Percentiles rank a stretch among this genome's conserved stretches.
Evolutionary conservation across 2,797 vertebrate genomes (phyloP).

Genomic region (Sphaeramia orbicularis): DNA sequence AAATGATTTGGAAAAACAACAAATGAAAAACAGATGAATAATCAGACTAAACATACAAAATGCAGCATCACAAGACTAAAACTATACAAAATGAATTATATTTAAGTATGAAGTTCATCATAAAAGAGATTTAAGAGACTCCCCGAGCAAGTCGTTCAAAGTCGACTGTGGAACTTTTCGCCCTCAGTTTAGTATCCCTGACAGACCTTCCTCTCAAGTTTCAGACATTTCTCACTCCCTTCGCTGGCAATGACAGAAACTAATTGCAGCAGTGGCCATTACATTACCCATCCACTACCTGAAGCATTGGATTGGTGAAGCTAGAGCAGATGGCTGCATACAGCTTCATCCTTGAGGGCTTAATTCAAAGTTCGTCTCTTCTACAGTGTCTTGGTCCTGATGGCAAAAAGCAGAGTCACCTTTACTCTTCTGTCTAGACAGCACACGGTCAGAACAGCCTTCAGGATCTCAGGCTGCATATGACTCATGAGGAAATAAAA

Average conservation of each 20-base stretch:
- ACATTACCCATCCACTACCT: conserved; percentile 37
- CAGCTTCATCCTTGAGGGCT: conserved; percentile 27
- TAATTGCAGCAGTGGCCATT: conserved; percentile 22
- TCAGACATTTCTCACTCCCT: conserved; percentile 31
- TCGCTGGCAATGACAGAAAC: conserved; percentile 24
- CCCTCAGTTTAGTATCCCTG: conserved; percentile 24
- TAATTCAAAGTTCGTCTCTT: conserved; percentile 32
- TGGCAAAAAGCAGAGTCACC: conserved; percentile 50
- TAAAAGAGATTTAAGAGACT: conserved; percentile 44
- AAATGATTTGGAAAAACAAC: conserved; percentile 43
- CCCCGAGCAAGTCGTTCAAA: conserved; percentile 12
- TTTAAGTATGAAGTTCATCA: conserved; percentile 16
- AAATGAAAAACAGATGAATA: conserved; percentile 24
- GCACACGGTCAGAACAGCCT: conserved; percentile 45
- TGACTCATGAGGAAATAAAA: conserved; percentile 57
- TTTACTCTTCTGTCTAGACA: conserved; percentile 57
- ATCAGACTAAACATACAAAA: conserved; percentile 33
- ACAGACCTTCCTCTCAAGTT: conserved; percentile 42
- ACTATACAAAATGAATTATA: conserved; percentile 6
- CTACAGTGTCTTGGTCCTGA: conserved; percentile 28
- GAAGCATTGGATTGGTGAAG: conserved; percentile 27
- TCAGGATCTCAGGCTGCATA: conserved; percentile 31
- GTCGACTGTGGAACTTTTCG: conserved; percentile 9
- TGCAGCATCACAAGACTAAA: conserved; percentile 6
- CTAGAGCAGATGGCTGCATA: conserved; percentile 23